Evolutionary conservation across 2,113 vertebrate species (phyloP).

Genomic region (Lepisosteus oculatus): DNA sequence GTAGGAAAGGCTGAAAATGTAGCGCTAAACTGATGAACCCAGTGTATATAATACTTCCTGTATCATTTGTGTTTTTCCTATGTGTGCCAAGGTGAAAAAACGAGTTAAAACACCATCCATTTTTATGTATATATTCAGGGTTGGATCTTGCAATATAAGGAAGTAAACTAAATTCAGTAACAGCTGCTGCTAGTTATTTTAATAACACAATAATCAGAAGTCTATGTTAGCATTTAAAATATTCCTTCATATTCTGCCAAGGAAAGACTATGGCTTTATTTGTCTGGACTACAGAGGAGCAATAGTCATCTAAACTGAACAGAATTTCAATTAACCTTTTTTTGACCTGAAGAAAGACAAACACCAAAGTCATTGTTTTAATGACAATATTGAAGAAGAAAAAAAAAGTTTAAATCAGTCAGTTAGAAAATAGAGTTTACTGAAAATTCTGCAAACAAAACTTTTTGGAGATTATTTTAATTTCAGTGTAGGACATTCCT

Average conservation of each 20-base stretch:
- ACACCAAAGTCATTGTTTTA: background rate
- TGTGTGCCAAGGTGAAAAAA: background rate
- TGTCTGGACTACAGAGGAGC: background rate
- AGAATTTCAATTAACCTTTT: too few relatives aligned
- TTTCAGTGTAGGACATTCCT: too few relatives aligned
- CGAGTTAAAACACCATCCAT: background rate
- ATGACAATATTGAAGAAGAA: background rate
- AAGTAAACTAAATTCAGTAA: background rate
- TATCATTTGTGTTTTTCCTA: background rate
- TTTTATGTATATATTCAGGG: background rate
- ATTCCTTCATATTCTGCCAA: conserved; percentile 1
- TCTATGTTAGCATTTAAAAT: conserved; percentile 15
- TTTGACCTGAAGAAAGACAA: conserved; percentile 12
- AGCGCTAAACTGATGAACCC: background rate
- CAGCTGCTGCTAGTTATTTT: background rate
- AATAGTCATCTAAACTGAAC: too few relatives aligned
- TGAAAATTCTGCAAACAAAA: too few relatives aligned
- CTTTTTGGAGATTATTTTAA: background rate
- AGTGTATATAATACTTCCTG: background rate
- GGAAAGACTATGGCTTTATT: conserved; percentile 7
- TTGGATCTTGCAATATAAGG: background rate
- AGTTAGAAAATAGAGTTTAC: too few relatives aligned
- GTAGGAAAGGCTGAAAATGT: background rate
- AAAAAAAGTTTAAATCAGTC: too few relatives aligned
- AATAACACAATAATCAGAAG: conserved; percentile 9